phyloP scores from a whole-genome alignment of 2,113 vertebrate genomes.

The Crotalus tigris region DNA sequence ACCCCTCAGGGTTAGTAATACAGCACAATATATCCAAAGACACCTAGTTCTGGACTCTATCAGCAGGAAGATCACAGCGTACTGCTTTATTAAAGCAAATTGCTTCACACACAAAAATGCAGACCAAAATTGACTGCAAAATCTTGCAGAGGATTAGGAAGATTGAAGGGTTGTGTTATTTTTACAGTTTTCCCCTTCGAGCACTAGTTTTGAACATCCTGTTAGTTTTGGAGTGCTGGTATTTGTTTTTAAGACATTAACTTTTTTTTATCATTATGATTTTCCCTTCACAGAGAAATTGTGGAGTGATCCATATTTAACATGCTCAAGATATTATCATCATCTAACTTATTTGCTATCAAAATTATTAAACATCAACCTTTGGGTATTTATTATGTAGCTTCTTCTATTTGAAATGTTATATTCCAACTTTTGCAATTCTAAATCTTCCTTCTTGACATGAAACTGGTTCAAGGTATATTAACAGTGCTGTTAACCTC shows the following conservation, averaged over 20 bases:
- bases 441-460: neutral
- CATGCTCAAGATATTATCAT: neutral
- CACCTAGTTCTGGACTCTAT: neutral
- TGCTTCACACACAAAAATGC: neutral
- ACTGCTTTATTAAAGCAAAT: neutral
- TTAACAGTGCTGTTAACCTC: neutral
- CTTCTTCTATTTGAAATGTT: neutral
- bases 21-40: neutral
- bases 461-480: neutral
- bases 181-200: neutral
- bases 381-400: neutral
- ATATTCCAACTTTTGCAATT: neutral
- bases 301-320: neutral
- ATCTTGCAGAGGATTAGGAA: neutral
- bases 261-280: neutral
- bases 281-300: neutral
- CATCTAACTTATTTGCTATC: neutral
- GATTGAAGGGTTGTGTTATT: neutral
- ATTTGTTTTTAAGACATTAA: neutral
- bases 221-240: neutral
- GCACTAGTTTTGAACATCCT: neutral
- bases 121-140: neutral
- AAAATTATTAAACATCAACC: neutral
- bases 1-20: neutral
- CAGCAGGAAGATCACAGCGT: neutral